phyloP scores from a whole-genome alignment of 2,113 vertebrate genomes.

The Polypterus senegalus region DNA sequence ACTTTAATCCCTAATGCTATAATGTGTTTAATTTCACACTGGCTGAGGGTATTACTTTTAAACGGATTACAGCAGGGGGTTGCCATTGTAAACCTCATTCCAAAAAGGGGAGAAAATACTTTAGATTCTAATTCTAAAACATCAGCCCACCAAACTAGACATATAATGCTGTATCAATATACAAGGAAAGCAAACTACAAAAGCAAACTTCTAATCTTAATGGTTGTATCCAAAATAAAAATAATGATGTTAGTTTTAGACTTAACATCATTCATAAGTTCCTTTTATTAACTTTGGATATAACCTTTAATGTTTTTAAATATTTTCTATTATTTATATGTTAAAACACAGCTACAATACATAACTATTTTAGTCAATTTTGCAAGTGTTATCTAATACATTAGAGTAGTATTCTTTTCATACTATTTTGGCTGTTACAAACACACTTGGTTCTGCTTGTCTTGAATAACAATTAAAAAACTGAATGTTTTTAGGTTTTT shows the following conservation, averaged over 20 bases:
- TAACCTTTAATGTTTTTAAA: no score
- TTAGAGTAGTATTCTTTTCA: no score
- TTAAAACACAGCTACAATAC: no score
- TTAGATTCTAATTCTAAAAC: conserved; percentile 26
- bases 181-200: not conserved
- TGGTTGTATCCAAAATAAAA: conserved; percentile 14
- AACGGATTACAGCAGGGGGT: conserved; percentile 55
- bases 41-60: conserved; percentile 72
- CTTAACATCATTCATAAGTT: conserved; percentile 38
- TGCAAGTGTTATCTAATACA: no score
- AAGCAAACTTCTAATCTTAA: conserved; percentile 5
- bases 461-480: no score
- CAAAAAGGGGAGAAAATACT: conserved; percentile 51
- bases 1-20: conserved; percentile 76
- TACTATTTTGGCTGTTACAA: no score
- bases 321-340: no score
- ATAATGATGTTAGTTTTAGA: conserved; percentile 33
- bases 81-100: conserved; percentile 49
- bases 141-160: not conserved
- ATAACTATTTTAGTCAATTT: no score
- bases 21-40: conserved; percentile 97
- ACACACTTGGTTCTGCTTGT: no score
- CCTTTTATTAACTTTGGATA: no score
- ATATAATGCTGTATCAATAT: not conserved
- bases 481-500: no score